Evolutionary conservation across 1,140 invertebrate genomes (phyloP).

Genomic region (Chlorops oryzae): DNA sequence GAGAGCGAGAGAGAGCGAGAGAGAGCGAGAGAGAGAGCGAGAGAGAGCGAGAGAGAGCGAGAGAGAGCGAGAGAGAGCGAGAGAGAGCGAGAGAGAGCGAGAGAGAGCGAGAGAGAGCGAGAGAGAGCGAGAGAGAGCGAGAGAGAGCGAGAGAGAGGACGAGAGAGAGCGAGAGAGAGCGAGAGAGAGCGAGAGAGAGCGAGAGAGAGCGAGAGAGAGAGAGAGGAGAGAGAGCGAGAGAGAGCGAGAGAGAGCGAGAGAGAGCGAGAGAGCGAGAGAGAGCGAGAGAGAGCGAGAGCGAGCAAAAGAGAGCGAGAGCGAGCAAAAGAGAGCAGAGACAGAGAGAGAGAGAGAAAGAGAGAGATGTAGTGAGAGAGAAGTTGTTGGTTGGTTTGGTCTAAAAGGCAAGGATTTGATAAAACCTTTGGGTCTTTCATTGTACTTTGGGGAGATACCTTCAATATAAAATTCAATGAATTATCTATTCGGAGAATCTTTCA

Average conservation of each 20-base stretch:
- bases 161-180: background rate
- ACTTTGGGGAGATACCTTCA: too few relatives aligned
- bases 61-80: too few relatives aligned
- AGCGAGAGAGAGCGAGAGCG: background rate
- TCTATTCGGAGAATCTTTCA: too few relatives aligned
- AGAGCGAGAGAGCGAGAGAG: background rate
- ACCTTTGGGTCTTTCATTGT: too few relatives aligned
- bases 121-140: conserved; percentile 12
- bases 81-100: background rate
- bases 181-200: background rate
- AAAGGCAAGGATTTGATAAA: too few relatives aligned
- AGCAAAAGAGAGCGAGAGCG: background rate
- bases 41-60: background rate
- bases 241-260: background rate
- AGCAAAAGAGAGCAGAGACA: background rate
- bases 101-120: background rate
- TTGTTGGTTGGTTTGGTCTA: too few relatives aligned
- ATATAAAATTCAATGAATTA: too few relatives aligned
- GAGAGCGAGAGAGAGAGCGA: background rate
- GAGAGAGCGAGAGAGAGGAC: background rate
- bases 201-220: background rate
- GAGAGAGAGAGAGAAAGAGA: background rate
- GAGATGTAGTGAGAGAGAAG: background rate
- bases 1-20: background rate
- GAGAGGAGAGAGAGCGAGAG: background rate